A percentile compares a stretch with the other conserved stretches of the same genome.
Conservation (phyloP, 1,140 invertebrate species). For the Trichonephila clavipes region DNA sequence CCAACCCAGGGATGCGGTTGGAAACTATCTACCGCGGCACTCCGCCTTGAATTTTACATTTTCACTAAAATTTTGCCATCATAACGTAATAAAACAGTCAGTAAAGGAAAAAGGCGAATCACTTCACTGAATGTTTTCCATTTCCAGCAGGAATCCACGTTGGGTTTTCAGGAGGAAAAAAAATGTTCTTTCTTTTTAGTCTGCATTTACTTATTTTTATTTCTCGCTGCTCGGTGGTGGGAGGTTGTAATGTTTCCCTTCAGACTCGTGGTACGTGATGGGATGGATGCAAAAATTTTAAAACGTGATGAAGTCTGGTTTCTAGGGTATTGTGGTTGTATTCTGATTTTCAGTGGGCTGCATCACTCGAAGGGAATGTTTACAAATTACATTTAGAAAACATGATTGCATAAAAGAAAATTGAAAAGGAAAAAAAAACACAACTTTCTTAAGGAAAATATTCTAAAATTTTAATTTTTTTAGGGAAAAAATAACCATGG, state of each 20-base stretch:
- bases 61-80: conserved; percentile 74
- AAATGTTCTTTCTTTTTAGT: conserved; percentile 32
- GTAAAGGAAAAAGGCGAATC: conserved; percentile 74
- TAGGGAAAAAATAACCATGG: too few relatives aligned
- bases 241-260: conserved; percentile 60
- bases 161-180: conserved; percentile 11
- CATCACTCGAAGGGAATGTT: neutral
- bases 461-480: too few relatives aligned
- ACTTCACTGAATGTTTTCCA: conserved; percentile 69
- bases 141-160: conserved; percentile 41
- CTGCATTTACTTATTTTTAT: conserved; percentile 62
- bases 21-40: conserved; percentile 56
- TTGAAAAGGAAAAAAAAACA: too few relatives aligned
- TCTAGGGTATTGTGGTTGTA: conserved; percentile 53
- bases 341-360: neutral
- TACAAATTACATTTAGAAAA: neutral
- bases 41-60: conserved; percentile 72
- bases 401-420: too few relatives aligned
- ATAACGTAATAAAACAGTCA: conserved; percentile 76
- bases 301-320: conserved; percentile 72
- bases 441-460: too few relatives aligned
- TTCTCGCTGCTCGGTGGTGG: neutral
- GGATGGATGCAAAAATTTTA: conserved; percentile 73
- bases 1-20: conserved; percentile 25
- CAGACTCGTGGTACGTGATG: conserved; percentile 52